Conservation (phyloP, 2,888 invertebrate genomes). For the Cabera pusaria region DNA sequence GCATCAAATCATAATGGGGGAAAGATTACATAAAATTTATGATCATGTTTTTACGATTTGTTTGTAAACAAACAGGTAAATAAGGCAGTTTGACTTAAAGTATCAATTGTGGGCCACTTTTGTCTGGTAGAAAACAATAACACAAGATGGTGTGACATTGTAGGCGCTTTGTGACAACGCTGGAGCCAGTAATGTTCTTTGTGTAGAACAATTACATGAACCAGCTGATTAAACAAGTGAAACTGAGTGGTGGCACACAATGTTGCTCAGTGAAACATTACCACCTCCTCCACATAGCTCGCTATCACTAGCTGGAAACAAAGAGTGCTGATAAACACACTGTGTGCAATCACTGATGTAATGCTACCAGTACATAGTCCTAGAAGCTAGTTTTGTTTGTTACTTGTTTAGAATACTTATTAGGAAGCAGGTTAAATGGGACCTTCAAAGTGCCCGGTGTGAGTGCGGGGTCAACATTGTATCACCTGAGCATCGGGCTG, state of each 20-base stretch:
- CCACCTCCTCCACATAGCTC: constrained; percentile 7
- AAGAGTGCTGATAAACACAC: constrained; percentile 18
- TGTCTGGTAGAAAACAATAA: neutral
- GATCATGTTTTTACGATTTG: constrained; percentile 23
- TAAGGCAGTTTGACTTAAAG: constrained; percentile 5
- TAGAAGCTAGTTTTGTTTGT: constrained; percentile 1
- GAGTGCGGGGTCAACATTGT: constrained; percentile 3
- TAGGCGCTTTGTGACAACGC: no score
- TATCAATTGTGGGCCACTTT: neutral
- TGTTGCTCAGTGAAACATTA: constrained; percentile 1
- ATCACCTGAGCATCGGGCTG: constrained; percentile 49
- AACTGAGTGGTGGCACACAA: constrained; percentile 7
- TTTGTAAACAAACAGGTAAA: constrained; percentile 29
- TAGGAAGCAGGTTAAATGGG: constrained; percentile 33
- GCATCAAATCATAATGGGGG: no score
- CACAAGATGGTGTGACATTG: no score
- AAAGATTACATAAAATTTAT: constrained; percentile 13
- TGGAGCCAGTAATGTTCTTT: neutral
- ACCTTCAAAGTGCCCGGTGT: constrained; percentile 23
- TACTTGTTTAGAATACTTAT: constrained; percentile 4
- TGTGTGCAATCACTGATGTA: constrained; percentile 39
- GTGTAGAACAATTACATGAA: no score
- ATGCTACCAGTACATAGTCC: constrained; percentile 35
- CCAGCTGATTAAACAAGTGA: constrained; percentile 16
- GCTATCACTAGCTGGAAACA: constrained; percentile 14